Evolutionary conservation across 2,797 vertebrate species (phyloP).

Genomic region (Sparidentex hasta): DNA sequence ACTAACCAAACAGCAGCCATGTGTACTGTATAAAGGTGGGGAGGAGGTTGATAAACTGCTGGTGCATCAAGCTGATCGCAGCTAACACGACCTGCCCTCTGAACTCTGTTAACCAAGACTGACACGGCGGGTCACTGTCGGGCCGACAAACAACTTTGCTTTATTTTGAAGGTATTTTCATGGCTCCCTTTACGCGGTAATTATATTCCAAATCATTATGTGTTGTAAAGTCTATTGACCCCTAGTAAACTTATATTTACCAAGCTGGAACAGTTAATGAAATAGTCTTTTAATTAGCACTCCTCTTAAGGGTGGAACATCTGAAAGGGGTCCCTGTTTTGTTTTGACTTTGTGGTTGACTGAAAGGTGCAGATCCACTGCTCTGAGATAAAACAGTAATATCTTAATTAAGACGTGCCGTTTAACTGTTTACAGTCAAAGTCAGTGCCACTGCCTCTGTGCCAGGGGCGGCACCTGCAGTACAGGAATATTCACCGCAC

Average conservation of each 20-base stretch:
- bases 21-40: constrained; percentile 55
- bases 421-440: constrained; percentile 77
- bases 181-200: constrained; percentile 83
- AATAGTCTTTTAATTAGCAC: constrained; percentile 89
- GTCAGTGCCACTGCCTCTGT: constrained; percentile 45
- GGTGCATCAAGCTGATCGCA: constrained; percentile 68
- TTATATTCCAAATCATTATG: constrained; percentile 87
- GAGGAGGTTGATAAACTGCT: constrained; percentile 69
- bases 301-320: constrained; percentile 82
- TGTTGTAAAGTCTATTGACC: constrained; percentile 88
- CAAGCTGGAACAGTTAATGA: constrained; percentile 88
- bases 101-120: constrained; percentile 67
- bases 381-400: constrained; percentile 82
- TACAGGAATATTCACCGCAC: constrained; percentile 69
- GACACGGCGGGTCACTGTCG: constrained; percentile 62
- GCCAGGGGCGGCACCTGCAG: constrained; percentile 66
- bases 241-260: constrained; percentile 89
- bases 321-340: constrained; percentile 81
- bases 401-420: constrained; percentile 84
- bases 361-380: constrained; percentile 83
- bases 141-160: constrained; percentile 81
- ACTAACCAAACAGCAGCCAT: constrained; percentile 52
- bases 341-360: constrained; percentile 86
- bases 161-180: constrained; percentile 76
- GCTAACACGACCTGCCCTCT: constrained; percentile 66